Evolutionary conservation across 1,140 invertebrate genomes (phyloP).

Genomic region (Pseudomyrmex gracilis): DNA sequence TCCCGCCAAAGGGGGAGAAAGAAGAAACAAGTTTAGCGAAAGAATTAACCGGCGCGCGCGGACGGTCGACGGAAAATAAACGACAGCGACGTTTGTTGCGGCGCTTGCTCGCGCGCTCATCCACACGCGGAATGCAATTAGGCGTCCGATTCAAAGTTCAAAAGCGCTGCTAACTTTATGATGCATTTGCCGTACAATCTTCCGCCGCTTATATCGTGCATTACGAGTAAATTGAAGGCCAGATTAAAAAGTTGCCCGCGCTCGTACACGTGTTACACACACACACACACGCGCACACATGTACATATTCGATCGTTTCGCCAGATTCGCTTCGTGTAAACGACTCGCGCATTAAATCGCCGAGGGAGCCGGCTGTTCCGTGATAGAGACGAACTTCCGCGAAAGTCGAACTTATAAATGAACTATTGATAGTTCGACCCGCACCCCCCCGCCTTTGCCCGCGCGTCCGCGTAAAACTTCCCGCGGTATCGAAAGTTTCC

Average conservation of each 20-base stretch:
- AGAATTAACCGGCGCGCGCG: not conserved
- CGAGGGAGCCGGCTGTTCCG: conserved; percentile 23
- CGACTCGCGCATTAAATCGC: conserved; percentile 53
- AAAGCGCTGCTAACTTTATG: conserved; percentile 54
- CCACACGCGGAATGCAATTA: conserved; percentile 54
- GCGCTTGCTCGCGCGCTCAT: conserved; percentile 21
- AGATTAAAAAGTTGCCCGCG: conserved; percentile 56
- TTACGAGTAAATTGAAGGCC: conserved; percentile 54
- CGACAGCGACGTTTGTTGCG: conserved; percentile 44
- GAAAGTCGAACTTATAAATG: conserved; percentile 57
- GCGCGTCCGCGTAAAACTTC: conserved; percentile 44
- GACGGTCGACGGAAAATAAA: conserved; percentile 6
- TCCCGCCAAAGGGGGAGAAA: not conserved
- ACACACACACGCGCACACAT: no score
- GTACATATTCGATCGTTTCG: not conserved
- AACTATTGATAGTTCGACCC: conserved; percentile 61
- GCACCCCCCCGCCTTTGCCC: conserved; percentile 9
- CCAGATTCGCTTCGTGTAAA: conserved; percentile 18
- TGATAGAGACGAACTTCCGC: conserved; percentile 43
- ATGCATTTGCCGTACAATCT: conserved; percentile 51
- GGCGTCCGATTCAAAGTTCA: conserved; percentile 50
- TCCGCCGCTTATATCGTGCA: conserved; percentile 42
- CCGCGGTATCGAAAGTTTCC: conserved; percentile 58
- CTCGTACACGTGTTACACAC: not conserved
- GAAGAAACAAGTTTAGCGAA: conserved; percentile 5